Evolutionary conservation across 2,888 invertebrate genomes (phyloP), one percentile per base, ranked within the genome.

Genomic region (Glyphotaelius pellucidus): DNA sequence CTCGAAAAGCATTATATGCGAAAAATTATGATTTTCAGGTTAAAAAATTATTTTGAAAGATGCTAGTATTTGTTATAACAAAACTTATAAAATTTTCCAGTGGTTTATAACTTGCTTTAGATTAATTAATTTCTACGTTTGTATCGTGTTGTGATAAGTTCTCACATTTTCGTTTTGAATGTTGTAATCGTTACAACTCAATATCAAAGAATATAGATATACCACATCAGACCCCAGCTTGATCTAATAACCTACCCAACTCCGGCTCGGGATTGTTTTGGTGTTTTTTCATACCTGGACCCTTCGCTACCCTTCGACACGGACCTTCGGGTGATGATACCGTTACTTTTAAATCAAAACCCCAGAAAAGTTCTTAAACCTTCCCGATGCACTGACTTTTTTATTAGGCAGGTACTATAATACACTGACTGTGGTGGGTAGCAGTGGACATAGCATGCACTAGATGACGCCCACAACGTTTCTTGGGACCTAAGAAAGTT

Each of bases 201-300:
- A 67, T 67, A 67, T 4, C 5, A 67, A 19, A 67, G 14, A 67
- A 67, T 83, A 30, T 7, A 83, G 81, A 14, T n/a, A 30, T 83
- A 14, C 83, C 32, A 25, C 35, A 31, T 83, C 19, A 32, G 83
- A 83, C 83, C 83, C 83, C 12, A 19, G 35, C 19, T 35, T 12
- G 32, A 31, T 30, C 83, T 32, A 83, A 67, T 67, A 67, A 67
- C 19, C 52, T 25, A 67, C 52, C 52, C 52, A 67, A 67, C 52
- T 67, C 83, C 31, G 31, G 31, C 35, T 31, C 31, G 32, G 83
- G 83, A 31, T 19, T 83, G 83, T 83, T 83, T 83, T 83, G 83
- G 35, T 83, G 15, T 83, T 83, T 83, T 83, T 83, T 83, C 83
- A 32, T 83, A 83, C 83, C 83, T 83, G 83, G 15, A 83, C 35